Conservation (phyloP, 2,888 invertebrate species). For the Hofmannophila pseudospretella region DNA sequence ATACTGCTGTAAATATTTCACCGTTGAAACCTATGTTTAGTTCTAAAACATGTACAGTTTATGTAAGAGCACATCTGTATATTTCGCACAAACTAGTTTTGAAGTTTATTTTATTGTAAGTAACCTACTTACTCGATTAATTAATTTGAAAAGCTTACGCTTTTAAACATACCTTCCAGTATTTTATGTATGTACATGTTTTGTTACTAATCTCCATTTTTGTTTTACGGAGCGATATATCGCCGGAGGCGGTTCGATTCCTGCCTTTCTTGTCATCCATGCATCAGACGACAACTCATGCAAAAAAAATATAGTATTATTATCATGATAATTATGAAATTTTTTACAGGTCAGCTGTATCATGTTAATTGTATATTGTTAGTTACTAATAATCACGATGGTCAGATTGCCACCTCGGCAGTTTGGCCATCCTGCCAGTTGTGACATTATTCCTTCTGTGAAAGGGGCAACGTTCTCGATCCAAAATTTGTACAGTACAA, state of each 20-base stretch:
- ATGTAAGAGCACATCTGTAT: constrained; percentile 77
- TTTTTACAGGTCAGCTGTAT: constrained; percentile 75
- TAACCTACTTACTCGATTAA: constrained; percentile 51
- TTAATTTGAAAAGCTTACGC: constrained; percentile 77
- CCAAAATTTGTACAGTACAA: constrained; percentile 70
- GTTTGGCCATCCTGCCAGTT: constrained; percentile 80
- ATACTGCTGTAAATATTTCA: constrained; percentile 78
- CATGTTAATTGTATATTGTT: constrained; percentile 50
- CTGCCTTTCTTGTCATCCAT: constrained; percentile 35
- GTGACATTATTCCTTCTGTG: constrained; percentile 92
- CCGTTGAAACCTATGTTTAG: constrained; percentile 75
- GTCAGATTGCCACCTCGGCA: constrained; percentile 67
- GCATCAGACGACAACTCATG: constrained; percentile 73
- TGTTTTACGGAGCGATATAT: constrained; percentile 48
- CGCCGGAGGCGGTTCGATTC: constrained; percentile 53
- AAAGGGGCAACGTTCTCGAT: constrained; percentile 89
- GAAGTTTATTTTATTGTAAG: constrained; percentile 70
- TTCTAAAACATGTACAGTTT: constrained; percentile 80
- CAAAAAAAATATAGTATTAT: constrained; percentile 43
- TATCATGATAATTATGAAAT: constrained; percentile 70
- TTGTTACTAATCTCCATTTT: constrained; percentile 75
- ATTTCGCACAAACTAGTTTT: constrained; percentile 77
- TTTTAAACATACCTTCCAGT: constrained; percentile 72
- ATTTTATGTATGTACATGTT: constrained; percentile 76
- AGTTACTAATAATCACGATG: constrained; percentile 56